These are phyloP conservation scores for Acrocephalus kingi DNA, from an alignment of 2,113 vertebrate genomes.

Conservation along the genomic window DNA sequence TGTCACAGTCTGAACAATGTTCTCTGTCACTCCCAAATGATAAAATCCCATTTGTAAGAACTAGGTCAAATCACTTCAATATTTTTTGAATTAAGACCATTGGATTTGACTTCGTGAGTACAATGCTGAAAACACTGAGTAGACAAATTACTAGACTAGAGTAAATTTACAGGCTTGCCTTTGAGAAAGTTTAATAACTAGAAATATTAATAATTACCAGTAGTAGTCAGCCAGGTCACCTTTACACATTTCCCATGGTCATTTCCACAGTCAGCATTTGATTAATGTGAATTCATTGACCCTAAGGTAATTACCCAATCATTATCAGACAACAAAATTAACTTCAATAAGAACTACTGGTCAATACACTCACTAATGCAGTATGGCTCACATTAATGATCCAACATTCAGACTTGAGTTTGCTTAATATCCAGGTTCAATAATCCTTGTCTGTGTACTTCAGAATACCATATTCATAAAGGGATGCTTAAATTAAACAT, in stretches of 20 bases:
- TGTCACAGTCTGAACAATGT: neutral
- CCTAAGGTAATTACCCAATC: neutral
- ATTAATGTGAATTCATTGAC: slow-evolving; percentile 23
- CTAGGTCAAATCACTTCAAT: neutral
- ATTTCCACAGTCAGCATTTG: slow-evolving; percentile 19
- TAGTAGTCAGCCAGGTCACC: neutral
- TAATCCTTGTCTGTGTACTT: neutral
- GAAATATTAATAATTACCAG: slow-evolving; percentile 31
- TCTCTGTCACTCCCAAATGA: neutral
- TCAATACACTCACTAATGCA: neutral
- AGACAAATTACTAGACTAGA: neutral
- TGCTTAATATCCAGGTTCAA: neutral
- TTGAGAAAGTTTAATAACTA: slow-evolving; percentile 1
- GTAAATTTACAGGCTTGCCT: neutral
- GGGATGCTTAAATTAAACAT: neutral
- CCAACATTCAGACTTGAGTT: neutral
- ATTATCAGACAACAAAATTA: slow-evolving; percentile 24
- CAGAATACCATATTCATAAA: neutral
- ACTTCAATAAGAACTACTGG: slow-evolving; percentile 4
- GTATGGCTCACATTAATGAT: neutral
- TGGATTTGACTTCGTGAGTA: neutral
- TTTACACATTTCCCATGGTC: neutral
- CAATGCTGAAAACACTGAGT: neutral
- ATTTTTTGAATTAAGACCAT: neutral
- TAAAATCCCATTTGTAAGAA: neutral